Evolutionary conservation across 2,888 invertebrate species (phyloP).

Genomic region (Eudemis profundana): DNA sequence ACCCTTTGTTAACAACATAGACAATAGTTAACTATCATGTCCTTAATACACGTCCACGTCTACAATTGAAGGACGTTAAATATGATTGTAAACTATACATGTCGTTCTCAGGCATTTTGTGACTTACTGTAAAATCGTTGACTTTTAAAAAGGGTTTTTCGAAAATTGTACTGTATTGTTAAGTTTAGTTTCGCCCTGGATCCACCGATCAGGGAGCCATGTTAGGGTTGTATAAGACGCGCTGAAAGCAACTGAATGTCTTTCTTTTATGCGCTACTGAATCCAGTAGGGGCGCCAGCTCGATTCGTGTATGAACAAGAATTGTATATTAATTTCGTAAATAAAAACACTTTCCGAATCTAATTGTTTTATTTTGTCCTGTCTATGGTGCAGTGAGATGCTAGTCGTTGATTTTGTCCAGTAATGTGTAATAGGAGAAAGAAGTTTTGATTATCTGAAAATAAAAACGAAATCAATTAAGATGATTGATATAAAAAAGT

Average conservation of each 20-base stretch:
- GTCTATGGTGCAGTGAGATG: background rate
- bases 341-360: constrained; percentile 79
- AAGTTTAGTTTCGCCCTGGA: background rate
- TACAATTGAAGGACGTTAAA: no score
- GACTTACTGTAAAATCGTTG: no score
- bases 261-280: constrained; percentile 38
- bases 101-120: no score
- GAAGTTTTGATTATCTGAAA: constrained; percentile 81
- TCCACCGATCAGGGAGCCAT: constrained; percentile 17
- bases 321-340: constrained; percentile 85
- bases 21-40: no score
- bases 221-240: constrained; percentile 53
- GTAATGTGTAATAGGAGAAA: constrained; percentile 76
- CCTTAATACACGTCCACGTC: no score
- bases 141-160: no score
- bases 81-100: no score
- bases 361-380: constrained; percentile 53
- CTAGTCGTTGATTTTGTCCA: constrained; percentile 76
- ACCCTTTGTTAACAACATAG: no score
- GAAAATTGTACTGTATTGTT: no score
- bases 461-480: constrained; percentile 31
- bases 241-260: constrained; percentile 52
- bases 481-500: background rate
- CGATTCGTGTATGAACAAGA: constrained; percentile 74
- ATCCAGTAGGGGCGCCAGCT: constrained; percentile 24